Percentiles rank a stretch among this genome's conserved stretches.
Conservation (phyloP, 1,140 invertebrate species). For the Ceratoteleas bidentatus region DNA sequence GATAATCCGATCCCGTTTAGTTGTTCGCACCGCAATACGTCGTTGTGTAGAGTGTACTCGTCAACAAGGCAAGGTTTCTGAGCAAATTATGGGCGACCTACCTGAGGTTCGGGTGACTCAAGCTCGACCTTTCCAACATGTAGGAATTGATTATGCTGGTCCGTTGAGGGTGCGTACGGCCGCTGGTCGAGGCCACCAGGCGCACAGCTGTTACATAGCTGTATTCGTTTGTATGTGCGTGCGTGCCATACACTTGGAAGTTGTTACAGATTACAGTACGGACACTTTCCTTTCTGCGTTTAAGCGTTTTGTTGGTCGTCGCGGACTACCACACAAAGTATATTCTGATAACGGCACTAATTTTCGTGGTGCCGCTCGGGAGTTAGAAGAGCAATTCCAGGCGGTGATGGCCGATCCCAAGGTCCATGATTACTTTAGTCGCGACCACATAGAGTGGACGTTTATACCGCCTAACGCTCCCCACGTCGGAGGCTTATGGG, state of each 20-base stretch:
- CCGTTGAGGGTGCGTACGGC: background rate
- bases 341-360: slow-evolving; percentile 64
- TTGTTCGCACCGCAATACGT: background rate
- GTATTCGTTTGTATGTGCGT: slow-evolving; percentile 5
- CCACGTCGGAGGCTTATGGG: slow-evolving; percentile 12
- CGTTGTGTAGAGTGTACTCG: background rate
- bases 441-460: slow-evolving; percentile 17
- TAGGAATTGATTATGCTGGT: slow-evolving; percentile 15
- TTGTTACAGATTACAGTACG: background rate
- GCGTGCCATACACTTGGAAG: background rate
- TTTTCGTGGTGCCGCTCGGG: slow-evolving; percentile 48
- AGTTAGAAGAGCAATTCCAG: slow-evolving; percentile 18
- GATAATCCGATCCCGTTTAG: background rate
- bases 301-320: background rate
- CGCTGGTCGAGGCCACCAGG: background rate
- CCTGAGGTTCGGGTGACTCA: slow-evolving; percentile 3
- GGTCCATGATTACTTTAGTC: background rate
- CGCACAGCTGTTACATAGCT: background rate
- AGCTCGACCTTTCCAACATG: slow-evolving; percentile 12
- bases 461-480: slow-evolving; percentile 31
- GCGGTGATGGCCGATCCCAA: slow-evolving; percentile 12
- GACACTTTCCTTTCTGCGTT: background rate
- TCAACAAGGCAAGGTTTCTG: background rate
- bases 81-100: slow-evolving; percentile 16
- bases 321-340: slow-evolving; percentile 9